phyloP scores from a whole-genome alignment of 2,113 vertebrate genomes.

The Plotosus lineatus region DNA sequence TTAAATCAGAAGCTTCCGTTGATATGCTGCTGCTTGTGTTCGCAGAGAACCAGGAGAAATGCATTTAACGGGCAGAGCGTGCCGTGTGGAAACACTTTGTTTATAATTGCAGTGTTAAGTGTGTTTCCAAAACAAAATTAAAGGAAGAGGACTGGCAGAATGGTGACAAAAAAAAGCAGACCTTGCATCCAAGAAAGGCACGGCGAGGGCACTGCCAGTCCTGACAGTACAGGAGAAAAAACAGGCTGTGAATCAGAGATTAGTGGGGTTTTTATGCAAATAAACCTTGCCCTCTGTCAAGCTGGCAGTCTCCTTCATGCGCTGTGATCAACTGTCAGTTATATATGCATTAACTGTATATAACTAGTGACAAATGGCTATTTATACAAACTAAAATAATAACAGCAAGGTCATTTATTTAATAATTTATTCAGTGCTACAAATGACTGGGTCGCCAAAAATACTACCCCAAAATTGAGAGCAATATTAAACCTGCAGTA shows the following conservation, averaged over 20 bases:
- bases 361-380: not conserved
- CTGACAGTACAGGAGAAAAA: not conserved
- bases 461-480: not conserved
- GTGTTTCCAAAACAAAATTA: constrained; percentile 54
- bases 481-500: not conserved
- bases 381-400: not conserved
- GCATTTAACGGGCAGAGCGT: not conserved
- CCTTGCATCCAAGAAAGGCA: constrained; percentile 4
- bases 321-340: constrained; percentile 1
- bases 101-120: constrained; percentile 44
- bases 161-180: constrained; percentile 32
- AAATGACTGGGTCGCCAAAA: not conserved
- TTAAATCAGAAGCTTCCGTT: constrained; percentile 26
- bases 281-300: not conserved
- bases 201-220: constrained; percentile 1
- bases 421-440: not conserved
- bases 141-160: constrained; percentile 35
- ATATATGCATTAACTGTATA: not conserved
- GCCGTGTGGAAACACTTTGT: constrained; percentile 42
- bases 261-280: constrained; percentile 20
- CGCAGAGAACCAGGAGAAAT: not conserved
- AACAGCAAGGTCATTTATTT: not conserved
- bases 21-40: not conserved
- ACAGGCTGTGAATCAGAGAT: constrained; percentile 13
- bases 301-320: not conserved